phyloP scores from a whole-genome alignment of 1,140 invertebrate genomes.

The Apis mellifera region DNA sequence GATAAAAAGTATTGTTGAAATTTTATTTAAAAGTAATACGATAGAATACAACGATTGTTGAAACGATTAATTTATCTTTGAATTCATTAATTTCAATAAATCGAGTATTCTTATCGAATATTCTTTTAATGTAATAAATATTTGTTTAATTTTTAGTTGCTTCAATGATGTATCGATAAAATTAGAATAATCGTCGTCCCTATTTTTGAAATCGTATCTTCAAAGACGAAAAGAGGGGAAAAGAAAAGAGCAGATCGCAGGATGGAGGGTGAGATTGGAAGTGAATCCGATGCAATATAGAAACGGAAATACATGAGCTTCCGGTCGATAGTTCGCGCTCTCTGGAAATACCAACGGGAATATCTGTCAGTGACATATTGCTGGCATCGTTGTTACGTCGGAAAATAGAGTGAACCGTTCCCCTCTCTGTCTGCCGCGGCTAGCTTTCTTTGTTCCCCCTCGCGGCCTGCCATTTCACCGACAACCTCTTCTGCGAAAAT shows the following conservation, averaged over 20 bases:
- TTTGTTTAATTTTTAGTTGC: no score
- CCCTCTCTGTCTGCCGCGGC: slow-evolving; percentile 37
- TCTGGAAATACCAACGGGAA: slow-evolving; percentile 61
- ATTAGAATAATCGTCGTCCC: no score
- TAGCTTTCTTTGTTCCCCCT: slow-evolving; percentile 11
- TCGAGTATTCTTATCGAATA: no score
- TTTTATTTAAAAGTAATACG: no score
- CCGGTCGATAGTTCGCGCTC: slow-evolving; percentile 64
- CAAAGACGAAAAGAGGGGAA: no score
- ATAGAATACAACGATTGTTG: no score
- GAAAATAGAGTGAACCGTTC: slow-evolving; percentile 63
- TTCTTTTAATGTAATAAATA: no score
- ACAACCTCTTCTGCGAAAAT: slow-evolving; percentile 73
- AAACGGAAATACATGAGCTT: slow-evolving; percentile 69
- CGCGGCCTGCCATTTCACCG: slow-evolving; percentile 66
- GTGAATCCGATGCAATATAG: slow-evolving; percentile 40
- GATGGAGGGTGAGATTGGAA: slow-evolving; percentile 38
- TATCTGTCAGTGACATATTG: slow-evolving; percentile 78
- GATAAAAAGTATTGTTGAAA: no score
- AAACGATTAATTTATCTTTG: no score
- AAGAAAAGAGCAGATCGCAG: not conserved
- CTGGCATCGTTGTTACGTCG: slow-evolving; percentile 70
- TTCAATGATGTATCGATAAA: no score
- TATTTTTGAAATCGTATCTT: no score
- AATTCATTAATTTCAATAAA: no score